These are phyloP conservation scores for Chromoteleia sp. DNA, from an alignment of 2,888 invertebrate genomes.

Conservation along the genomic window DNA sequence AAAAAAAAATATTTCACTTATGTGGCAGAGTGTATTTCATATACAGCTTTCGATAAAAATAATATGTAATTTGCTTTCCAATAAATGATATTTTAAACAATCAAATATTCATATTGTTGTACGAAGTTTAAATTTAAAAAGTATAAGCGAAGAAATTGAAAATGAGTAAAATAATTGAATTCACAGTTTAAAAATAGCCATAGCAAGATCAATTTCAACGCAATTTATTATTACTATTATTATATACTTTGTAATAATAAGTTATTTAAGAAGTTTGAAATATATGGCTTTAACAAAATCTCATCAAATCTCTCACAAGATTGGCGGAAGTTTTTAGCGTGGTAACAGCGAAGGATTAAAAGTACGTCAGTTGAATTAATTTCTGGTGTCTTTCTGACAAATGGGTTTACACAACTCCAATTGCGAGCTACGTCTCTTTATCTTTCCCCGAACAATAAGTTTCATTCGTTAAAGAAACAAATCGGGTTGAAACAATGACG, in stretches of 20 bases:
- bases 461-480: constrained; percentile 61
- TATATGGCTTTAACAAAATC: not conserved
- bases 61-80: not conserved
- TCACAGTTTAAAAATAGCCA: too few relatives aligned
- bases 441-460: constrained; percentile 57
- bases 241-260: too few relatives aligned
- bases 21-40: not conserved
- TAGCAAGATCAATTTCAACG: too few relatives aligned
- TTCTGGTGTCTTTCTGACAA: constrained; percentile 45
- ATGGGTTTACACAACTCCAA: constrained; percentile 50
- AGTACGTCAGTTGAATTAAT: constrained; percentile 39
- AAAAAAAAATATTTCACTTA: constrained; percentile 23
- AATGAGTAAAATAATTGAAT: too few relatives aligned
- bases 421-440: constrained; percentile 38
- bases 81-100: too few relatives aligned
- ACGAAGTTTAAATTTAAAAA: too few relatives aligned
- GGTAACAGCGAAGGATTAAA: constrained; percentile 27
- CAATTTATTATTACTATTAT: too few relatives aligned
- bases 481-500: constrained; percentile 62
- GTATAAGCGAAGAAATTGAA: too few relatives aligned
- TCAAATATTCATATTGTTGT: too few relatives aligned
- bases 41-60: not conserved
- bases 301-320: constrained; percentile 1
- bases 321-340: constrained; percentile 6
- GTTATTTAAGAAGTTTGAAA: too few relatives aligned